Base-by-base conservation (phyloP, 2,888 invertebrate genomes). In the Mesorhabditis spiculigera region DNA sequence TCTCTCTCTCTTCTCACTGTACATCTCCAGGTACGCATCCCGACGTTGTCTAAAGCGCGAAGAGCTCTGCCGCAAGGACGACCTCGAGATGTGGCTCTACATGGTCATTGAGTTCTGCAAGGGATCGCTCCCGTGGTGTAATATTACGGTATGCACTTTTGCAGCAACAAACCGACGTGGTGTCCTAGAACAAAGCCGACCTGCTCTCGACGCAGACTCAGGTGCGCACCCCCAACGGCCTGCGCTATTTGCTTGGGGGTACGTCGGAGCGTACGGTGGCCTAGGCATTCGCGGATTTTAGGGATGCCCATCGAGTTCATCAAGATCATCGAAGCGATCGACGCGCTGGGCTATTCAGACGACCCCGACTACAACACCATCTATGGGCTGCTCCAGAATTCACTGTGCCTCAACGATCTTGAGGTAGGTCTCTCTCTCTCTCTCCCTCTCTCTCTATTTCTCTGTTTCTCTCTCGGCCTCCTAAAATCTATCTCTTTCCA, bases 81-180 rank as follows among this genome's bases (percentile, higher is more conserved):
- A 71, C 41, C 13, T 71, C 10, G 71, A 71, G 65, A 63, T 64
- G 42, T 71, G 71, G 71, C 69, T 71, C 63, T 71, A 71, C 71
- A 67, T 71, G 71, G 66, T 66, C 64, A 69, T 71, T 10, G 71
- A 71, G 62, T 43, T 71, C 45, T 41, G 66, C 61, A 71, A 71
- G 61, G 71, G 71, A 43, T 68, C 66, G 43, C 67, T 71, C 8
- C 71, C 71, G 41, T 71, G 71, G 71, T 28, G 28, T 28, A 28
- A 28, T 28, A 28, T 28, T 28, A 28, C 28, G 28, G 28, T 28
- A 28, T 65, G 61, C 45, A 71, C 28, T 64, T 64, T 44, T 42
- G 64, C 44, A 68, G 65, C 50, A 28, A 44, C 10, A 61, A 16
- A 28, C 4, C 45, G 8, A 16, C 43, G 1, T 28, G 28, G 28